Evolutionary conservation across 2,888 invertebrate genomes (phyloP).

Genomic region (Dione juno): DNA sequence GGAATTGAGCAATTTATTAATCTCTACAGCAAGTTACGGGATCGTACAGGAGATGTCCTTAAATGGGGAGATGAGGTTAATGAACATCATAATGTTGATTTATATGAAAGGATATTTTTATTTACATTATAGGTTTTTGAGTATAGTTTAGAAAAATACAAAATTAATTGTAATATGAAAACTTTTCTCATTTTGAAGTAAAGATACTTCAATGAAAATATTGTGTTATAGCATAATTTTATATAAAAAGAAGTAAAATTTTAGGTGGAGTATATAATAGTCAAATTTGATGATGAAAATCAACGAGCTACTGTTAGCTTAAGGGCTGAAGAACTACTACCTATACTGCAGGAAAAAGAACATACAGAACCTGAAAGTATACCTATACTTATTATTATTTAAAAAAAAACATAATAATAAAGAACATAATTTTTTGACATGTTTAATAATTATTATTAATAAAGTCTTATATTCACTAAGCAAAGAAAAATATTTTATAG

Average conservation of each 20-base stretch:
- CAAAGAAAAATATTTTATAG: too few relatives aligned
- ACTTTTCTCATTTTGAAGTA: too few relatives aligned
- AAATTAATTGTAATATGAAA: neutral
- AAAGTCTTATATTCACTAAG: too few relatives aligned
- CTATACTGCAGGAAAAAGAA: slow-evolving; percentile 92
- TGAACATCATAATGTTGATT: neutral
- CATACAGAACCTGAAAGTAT: slow-evolving; percentile 88
- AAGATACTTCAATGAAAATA: slow-evolving; percentile 84
- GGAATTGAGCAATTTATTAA: slow-evolving; percentile 98
- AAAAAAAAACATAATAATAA: too few relatives aligned
- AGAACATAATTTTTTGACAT: too few relatives aligned
- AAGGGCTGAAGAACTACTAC: slow-evolving; percentile 91
- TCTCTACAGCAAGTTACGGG: slow-evolving; percentile 93
- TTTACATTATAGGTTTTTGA: too few relatives aligned
- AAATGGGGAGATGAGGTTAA: slow-evolving; percentile 98
- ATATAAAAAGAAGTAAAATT: slow-evolving; percentile 45
- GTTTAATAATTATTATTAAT: too few relatives aligned
- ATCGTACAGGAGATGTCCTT: slow-evolving; percentile 94
- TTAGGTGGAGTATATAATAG: slow-evolving; percentile 95
- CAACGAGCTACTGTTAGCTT: slow-evolving; percentile 93
- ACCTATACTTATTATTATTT: slow-evolving; percentile 47
- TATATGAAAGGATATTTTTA: too few relatives aligned
- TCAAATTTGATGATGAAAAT: slow-evolving; percentile 95
- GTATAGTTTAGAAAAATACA: neutral
- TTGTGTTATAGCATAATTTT: neutral